Percentiles rank a stretch among this genome's conserved stretches.
These are phyloP conservation scores for Pseudomyrmex flavicornis DNA, from an alignment of 1,140 invertebrate genomes.

Conservation along the genomic window DNA sequence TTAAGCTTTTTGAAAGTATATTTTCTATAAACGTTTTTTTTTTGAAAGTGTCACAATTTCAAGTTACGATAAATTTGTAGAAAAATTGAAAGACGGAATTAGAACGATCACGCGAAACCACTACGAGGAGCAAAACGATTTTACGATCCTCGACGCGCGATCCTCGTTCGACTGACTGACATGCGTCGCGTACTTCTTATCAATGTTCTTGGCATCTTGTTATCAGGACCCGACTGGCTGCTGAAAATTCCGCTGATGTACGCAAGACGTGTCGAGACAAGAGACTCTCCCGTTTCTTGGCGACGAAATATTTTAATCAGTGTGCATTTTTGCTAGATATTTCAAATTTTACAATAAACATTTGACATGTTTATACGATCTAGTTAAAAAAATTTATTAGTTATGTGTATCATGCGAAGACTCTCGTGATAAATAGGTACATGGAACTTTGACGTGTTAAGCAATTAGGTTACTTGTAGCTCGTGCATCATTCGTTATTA, in stretches of 20 bases:
- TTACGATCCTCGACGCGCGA: slow-evolving; percentile 7
- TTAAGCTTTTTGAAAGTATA: too few relatives aligned
- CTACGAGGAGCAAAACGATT: background rate
- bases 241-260: slow-evolving; percentile 67
- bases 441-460: background rate
- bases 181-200: slow-evolving; percentile 67
- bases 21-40: too few relatives aligned
- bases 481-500: background rate
- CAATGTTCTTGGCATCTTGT: slow-evolving; percentile 65
- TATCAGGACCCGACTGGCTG: slow-evolving; percentile 68
- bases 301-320: background rate
- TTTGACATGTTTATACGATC: too few relatives aligned
- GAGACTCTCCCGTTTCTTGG: background rate
- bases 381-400: background rate
- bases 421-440: background rate
- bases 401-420: background rate
- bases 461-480: background rate
- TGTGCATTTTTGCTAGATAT: too few relatives aligned
- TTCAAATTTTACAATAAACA: too few relatives aligned
- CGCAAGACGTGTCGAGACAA: slow-evolving; percentile 32
- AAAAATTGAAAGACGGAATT: background rate
- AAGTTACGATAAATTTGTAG: background rate
- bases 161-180: slow-evolving; percentile 58
- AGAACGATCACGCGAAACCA: background rate
- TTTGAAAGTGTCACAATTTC: too few relatives aligned